Base-by-base conservation (phyloP, 2,797 vertebrate genomes). In the Lates japonicus region DNA sequence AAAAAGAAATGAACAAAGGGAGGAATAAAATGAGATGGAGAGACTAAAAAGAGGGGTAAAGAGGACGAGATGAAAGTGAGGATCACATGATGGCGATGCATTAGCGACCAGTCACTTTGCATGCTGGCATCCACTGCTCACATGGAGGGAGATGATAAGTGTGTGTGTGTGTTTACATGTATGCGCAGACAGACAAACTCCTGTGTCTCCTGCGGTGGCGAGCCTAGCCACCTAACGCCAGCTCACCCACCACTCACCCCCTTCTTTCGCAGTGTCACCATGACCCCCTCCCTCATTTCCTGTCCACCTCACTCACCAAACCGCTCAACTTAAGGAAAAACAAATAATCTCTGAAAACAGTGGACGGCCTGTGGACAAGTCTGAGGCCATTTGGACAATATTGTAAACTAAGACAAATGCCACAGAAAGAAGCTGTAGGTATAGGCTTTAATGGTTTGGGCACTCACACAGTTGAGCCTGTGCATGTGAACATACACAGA, bases 71-170 rank as follows among this genome's bases (percentile, higher is more conserved):
- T 19, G 19, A 66, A 77, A 80, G 74, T 14, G 74, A 73, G 37
- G 68, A 72, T 73, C 49, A 85, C 70, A 51, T 81, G 83, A 90
- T 37, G 52, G 87, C 76, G 88, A 88, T 14, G 83, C 94, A 94
- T 93, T 94, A 88, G 93, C 58, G 33, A 87, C 81, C 92, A 94
- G 94, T 95, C 95, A 94, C 92, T 92, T 81, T 59, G 0, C 77
- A 92, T 90, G 89, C 87, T 46, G 54, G 49, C 2, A 22, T 80
- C 17, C 67, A 80, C 86, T 31, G 81, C 87, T 88, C 87, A 90
- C 90, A 90, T 79, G 64, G 35, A 77, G 85, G 93, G 94, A 93
- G 94, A 96, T 95, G 95, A 95, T 44, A 35, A 48, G 81, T 76
- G 77, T 64, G 70, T n/a, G 60, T 57, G 61, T 39, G 35, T 17